Conservation (phyloP, 2,888 invertebrate species). For the Argynnis bischoffii region DNA sequence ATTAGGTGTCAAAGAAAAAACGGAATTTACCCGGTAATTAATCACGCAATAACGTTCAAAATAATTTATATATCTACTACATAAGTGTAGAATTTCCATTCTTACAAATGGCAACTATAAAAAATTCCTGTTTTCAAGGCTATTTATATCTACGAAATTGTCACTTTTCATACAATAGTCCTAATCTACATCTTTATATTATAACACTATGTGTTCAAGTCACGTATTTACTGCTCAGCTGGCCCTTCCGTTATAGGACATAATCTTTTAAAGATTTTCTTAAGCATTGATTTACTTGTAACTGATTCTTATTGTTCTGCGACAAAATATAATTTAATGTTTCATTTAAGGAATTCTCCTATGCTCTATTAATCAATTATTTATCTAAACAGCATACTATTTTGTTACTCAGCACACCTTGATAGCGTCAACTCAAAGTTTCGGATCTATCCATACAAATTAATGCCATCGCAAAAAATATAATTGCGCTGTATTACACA, state of each 20-base stretch:
- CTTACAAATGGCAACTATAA: constrained; percentile 15
- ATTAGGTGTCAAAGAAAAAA: not conserved
- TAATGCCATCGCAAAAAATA: no score
- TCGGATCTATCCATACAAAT: no score
- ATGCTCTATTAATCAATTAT: no score
- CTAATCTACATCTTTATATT: constrained; percentile 17
- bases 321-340: no score
- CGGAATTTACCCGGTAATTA: not conserved
- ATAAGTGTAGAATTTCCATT: constrained; percentile 12
- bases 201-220: constrained; percentile 14
- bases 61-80: constrained; percentile 3
- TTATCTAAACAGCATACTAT: no score
- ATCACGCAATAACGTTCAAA: constrained; percentile 3
- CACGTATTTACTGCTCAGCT: constrained; percentile 29
- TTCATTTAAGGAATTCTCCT: no score
- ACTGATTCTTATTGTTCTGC: not conserved
- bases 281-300: not conserved
- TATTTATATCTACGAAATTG: constrained; percentile 21
- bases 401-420: no score
- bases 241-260: constrained; percentile 24
- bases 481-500: no score
- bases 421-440: no score
- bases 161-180: constrained; percentile 30
- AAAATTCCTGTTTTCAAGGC: constrained; percentile 13
- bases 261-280: constrained; percentile 5